Percentiles rank a stretch among this genome's conserved stretches.
Evolutionary conservation across 2,113 vertebrate genomes (phyloP).

Genomic region (Chaenocephalus aceratus): DNA sequence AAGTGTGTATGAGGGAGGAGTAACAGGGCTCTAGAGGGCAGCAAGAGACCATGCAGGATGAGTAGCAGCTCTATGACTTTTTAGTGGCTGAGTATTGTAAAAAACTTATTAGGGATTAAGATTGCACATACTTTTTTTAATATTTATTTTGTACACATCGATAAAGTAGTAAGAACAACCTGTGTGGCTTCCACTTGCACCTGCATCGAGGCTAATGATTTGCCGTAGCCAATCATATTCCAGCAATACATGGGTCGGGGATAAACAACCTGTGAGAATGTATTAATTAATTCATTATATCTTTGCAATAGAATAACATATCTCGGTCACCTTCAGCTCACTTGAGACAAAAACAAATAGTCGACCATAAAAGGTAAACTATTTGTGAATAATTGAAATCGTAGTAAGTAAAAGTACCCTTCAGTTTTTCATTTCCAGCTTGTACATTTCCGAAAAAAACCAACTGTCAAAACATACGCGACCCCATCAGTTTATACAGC

Average conservation of each 20-base stretch:
- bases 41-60: constrained; percentile 84
- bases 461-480: too few relatives aligned
- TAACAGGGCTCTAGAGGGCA: constrained; percentile 90
- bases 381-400: background rate
- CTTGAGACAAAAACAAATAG: background rate
- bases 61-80: constrained; percentile 14
- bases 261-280: background rate
- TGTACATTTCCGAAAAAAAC: too few relatives aligned
- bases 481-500: background rate
- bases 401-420: background rate
- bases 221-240: background rate
- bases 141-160: background rate
- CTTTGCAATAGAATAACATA: too few relatives aligned
- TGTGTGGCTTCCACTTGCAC: background rate
- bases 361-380: background rate
- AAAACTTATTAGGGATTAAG: too few relatives aligned
- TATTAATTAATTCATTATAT: background rate
- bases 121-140: too few relatives aligned
- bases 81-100: background rate
- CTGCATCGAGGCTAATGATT: background rate
- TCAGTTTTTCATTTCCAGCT: background rate
- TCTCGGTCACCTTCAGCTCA: background rate
- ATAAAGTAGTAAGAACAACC: background rate
- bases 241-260: too few relatives aligned
- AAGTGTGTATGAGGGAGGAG: background rate